Evolutionary conservation across 2,888 invertebrate genomes (phyloP).

Genomic region (Smittia sp.): DNA sequence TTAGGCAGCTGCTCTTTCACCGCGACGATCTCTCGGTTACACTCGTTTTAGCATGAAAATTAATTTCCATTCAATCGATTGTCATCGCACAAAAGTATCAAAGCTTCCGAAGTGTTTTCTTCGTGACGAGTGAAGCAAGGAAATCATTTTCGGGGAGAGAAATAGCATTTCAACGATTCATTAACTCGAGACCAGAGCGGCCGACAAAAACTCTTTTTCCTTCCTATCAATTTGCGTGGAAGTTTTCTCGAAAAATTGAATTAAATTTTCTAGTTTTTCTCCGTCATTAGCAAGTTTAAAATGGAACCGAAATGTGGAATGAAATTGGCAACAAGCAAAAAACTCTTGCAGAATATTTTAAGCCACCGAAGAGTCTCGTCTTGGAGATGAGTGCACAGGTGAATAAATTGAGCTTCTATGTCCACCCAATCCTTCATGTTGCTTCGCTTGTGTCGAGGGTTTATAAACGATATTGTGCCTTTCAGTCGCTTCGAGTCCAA

Average conservation of each 20-base stretch:
- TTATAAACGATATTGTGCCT: not conserved
- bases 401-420: constrained; percentile 18
- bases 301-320: not conserved
- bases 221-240: not conserved
- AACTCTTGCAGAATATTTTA: not conserved
- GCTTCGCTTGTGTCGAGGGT: not conserved
- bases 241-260: not conserved
- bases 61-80: constrained; percentile 15
- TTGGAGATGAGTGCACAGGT: constrained; percentile 18
- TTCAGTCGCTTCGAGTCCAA: not conserved
- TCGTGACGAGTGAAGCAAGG: not conserved
- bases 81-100: not conserved
- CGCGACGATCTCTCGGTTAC: not conserved
- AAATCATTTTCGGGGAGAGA: not conserved
- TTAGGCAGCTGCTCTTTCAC: too few relatives aligned
- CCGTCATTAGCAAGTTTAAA: not conserved
- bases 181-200: not conserved
- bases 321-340: not conserved
- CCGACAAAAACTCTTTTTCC: not conserved
- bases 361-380: not conserved
- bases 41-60: constrained; percentile 5
- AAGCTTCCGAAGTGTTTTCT: not conserved
- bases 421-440: constrained; percentile 7
- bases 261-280: constrained; percentile 3
- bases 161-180: constrained; percentile 17